phyloP scores from a whole-genome alignment of 2,113 vertebrate species.

The Mesembrinibis cayennensis region DNA sequence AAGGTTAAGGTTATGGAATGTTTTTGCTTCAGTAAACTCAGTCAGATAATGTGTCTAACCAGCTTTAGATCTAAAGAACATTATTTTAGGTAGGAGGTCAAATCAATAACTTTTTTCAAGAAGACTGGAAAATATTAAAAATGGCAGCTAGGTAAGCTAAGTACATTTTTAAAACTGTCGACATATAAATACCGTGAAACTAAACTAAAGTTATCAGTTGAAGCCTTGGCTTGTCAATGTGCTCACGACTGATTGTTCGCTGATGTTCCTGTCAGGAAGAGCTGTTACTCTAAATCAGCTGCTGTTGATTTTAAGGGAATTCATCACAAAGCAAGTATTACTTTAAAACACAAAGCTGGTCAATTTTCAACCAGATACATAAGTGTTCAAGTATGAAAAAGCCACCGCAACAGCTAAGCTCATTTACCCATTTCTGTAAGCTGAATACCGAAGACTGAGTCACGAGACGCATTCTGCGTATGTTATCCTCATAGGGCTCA shows the following conservation, averaged over 20 bases:
- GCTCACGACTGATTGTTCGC: constrained; percentile 61
- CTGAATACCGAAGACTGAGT: neutral
- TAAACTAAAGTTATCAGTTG: constrained; percentile 68
- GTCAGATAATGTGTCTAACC: constrained; percentile 97
- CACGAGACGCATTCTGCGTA: neutral
- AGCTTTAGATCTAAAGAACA: constrained; percentile 95
- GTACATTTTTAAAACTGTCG: constrained; percentile 75
- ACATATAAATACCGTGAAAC: constrained; percentile 74
- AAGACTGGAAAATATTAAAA: constrained; percentile 86
- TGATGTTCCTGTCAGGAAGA: constrained; percentile 44
- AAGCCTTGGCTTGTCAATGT: constrained; percentile 75
- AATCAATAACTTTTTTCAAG: constrained; percentile 89
- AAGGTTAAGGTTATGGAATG: constrained; percentile 99
- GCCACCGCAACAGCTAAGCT: neutral
- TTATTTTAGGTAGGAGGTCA: constrained; percentile 89
- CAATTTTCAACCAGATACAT: neutral
- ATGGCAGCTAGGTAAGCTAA: constrained; percentile 81
- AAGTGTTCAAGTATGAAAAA: neutral
- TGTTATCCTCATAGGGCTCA: neutral
- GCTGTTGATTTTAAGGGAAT: constrained; percentile 62
- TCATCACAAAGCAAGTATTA: constrained; percentile 28
- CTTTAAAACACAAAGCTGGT: neutral
- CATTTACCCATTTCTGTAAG: neutral
- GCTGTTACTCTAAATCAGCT: constrained; percentile 63
- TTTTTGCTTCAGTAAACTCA: constrained; percentile 98